Percentiles rank a stretch among this genome's conserved stretches.
phyloP scores from a whole-genome alignment of 2,797 vertebrate genomes.

The Sorex maritimensis region DNA sequence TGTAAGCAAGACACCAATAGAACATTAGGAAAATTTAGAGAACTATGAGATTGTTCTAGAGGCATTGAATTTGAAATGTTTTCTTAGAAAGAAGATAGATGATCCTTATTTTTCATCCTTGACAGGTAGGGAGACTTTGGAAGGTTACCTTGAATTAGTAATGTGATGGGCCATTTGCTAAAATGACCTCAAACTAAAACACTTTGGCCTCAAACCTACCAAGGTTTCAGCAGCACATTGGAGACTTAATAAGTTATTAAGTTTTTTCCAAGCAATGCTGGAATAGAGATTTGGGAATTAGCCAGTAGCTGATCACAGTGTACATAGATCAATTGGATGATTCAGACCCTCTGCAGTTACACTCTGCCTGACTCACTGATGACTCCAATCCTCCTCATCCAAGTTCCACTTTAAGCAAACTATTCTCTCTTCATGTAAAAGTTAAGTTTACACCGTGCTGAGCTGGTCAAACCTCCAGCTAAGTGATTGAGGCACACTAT shows the following conservation, averaged over 20 bases:
- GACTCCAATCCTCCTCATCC: background rate
- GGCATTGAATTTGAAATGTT: background rate
- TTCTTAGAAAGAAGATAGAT: background rate
- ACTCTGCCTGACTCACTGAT: conserved; percentile 32
- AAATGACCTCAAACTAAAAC: too few relatives aligned
- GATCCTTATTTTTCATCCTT: background rate
- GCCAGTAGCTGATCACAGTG: background rate
- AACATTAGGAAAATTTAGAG: background rate
- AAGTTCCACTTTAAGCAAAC: background rate
- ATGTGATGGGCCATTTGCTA: background rate
- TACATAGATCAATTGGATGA: background rate
- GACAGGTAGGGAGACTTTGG: background rate
- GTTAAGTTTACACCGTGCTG: background rate
- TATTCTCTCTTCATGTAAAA: background rate
- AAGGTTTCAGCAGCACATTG: background rate
- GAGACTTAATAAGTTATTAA: background rate
- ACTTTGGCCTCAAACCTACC: background rate
- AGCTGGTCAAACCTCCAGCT: background rate
- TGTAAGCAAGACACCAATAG: background rate
- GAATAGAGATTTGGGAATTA: background rate
- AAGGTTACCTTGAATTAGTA: background rate
- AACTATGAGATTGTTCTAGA: background rate
- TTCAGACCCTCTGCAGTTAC: background rate
- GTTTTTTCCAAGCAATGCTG: background rate
- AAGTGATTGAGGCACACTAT: background rate